Evolutionary conservation across 2,797 vertebrate species (phyloP).

Genomic region (Platyrinchus mystaceus): DNA sequence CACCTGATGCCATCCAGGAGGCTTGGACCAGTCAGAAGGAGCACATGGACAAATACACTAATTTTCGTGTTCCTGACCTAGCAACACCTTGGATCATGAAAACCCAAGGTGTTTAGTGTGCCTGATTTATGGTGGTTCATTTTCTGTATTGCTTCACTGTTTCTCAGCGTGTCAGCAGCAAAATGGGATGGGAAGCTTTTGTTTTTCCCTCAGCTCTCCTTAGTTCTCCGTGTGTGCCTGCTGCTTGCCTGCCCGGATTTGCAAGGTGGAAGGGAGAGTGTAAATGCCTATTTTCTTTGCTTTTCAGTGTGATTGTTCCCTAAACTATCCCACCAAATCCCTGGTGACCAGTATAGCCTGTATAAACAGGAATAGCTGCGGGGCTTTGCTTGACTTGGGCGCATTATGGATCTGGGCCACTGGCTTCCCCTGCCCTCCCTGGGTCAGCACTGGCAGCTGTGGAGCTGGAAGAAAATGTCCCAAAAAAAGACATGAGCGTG

Average conservation of each 20-base stretch:
- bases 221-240: accelerated
- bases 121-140: neutral
- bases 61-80: neutral
- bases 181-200: neutral
- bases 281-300: neutral
- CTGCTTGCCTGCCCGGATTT: neutral
- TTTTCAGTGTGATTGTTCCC: neutral
- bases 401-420: neutral
- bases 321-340: neutral
- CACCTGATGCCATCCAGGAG: neutral
- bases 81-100: neutral
- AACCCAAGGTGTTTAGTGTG: accelerated
- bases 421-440: neutral
- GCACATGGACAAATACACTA: neutral
- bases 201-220: neutral
- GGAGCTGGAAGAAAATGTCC: neutral
- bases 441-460: neutral
- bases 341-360: neutral
- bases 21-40: neutral
- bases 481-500: neutral
- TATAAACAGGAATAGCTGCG: neutral
- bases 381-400: neutral
- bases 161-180: accelerated
- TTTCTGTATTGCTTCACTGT: neutral
- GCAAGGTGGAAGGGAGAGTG: neutral